phyloP scores from a whole-genome alignment of 2,113 vertebrate species.

The Rhegmatorhina hoffmannsi region DNA sequence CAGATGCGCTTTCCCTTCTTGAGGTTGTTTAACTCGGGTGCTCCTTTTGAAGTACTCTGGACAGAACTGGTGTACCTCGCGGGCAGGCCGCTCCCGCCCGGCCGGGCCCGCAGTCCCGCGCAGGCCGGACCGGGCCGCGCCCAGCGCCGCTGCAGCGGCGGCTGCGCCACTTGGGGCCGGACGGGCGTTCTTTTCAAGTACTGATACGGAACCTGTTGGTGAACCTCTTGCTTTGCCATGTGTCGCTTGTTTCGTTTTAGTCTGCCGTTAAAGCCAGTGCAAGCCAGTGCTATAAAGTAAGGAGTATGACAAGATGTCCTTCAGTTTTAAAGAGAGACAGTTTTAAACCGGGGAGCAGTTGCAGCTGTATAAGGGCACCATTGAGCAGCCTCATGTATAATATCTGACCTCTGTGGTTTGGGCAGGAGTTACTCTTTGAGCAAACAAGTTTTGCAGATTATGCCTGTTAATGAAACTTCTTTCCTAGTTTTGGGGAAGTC shows the following conservation, averaged over 20 bases:
- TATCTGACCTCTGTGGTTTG: not conserved
- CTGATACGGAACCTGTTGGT: not conserved
- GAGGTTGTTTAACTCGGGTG: not conserved
- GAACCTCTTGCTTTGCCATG: not conserved
- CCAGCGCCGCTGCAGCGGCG: too few relatives aligned
- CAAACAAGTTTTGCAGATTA: not conserved
- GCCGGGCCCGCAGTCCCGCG: accelerated
- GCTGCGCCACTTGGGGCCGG: not conserved
- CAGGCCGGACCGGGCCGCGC: not conserved
- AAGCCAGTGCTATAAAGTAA: not conserved
- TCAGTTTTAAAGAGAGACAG: not conserved
- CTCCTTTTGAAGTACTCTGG: not conserved
- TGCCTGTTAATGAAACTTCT: not conserved
- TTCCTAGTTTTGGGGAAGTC: not conserved
- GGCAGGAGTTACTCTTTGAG: not conserved
- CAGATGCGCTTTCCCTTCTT: not conserved
- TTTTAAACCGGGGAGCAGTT: not conserved
- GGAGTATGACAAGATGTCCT: not conserved
- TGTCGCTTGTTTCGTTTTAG: not conserved
- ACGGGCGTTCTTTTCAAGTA: not conserved
- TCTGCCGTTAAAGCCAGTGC: not conserved
- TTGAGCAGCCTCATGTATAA: not conserved
- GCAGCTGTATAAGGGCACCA: not conserved
- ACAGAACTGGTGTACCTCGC: too few relatives aligned
- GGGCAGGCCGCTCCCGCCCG: not conserved